Conservation (phyloP, 2,888 invertebrate species). For the Drosophila borealis region DNA sequence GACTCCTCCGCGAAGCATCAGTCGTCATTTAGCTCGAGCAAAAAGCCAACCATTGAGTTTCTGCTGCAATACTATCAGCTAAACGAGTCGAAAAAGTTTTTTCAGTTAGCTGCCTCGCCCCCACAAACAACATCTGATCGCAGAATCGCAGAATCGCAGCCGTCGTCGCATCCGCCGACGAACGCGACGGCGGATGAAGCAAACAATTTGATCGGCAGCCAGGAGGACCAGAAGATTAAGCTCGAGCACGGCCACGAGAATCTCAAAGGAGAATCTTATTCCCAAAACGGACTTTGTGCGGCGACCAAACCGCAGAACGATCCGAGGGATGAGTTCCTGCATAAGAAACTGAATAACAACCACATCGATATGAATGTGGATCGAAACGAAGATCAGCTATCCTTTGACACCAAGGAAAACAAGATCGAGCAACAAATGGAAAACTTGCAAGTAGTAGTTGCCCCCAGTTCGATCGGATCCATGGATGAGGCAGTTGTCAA, state of each 20-base stretch:
- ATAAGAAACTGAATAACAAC: constrained; percentile 50
- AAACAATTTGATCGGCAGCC: constrained; percentile 37
- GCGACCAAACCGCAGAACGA: constrained; percentile 4
- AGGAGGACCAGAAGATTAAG: constrained; percentile 10
- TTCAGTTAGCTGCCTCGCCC: constrained; percentile 85
- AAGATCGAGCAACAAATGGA: constrained; percentile 1
- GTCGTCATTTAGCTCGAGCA: constrained; percentile 58
- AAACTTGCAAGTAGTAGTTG: background rate
- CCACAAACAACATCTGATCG: constrained; percentile 83
- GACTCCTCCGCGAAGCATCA: constrained; percentile 52
- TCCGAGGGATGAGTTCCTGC: background rate
- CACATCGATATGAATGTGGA: constrained; percentile 28
- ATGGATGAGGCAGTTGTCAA: constrained; percentile 10
- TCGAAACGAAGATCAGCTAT: constrained; percentile 7
- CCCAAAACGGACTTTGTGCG: constrained; percentile 13
- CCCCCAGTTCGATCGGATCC: background rate
- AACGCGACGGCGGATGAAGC: constrained; percentile 60
- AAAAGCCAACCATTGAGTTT: constrained; percentile 83
- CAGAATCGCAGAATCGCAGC: constrained; percentile 52
- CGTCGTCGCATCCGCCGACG: constrained; percentile 67
- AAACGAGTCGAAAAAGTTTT: constrained; percentile 85
- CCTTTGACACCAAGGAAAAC: constrained; percentile 16
- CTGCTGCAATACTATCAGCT: constrained; percentile 84
- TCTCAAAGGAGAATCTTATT: constrained; percentile 1
- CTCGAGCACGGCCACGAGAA: constrained; percentile 1